These are phyloP conservation scores for Crypturellus tataupa DNA, from an alignment of 2,797 vertebrate genomes.

Conservation along the genomic window DNA sequence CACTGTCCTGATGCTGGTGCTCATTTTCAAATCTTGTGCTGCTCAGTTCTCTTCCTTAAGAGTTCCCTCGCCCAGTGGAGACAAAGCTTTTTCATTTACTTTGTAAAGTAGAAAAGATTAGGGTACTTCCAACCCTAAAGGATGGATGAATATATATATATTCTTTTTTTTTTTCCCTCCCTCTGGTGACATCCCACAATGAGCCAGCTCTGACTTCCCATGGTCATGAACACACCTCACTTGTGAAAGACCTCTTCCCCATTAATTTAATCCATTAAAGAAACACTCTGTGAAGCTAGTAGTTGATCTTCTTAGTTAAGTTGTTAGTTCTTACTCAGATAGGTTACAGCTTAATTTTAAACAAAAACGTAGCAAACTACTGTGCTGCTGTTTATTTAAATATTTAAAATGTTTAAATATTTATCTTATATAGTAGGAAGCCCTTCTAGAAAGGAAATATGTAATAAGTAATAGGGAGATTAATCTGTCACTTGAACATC, in stretches of 20 bases:
- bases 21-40: background rate
- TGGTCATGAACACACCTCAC: conserved; percentile 59
- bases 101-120: background rate
- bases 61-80: background rate
- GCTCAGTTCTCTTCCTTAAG: background rate
- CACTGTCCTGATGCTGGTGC: background rate
- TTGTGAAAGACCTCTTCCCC: conserved; percentile 59
- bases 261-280: conserved; percentile 72
- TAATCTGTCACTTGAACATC: background rate
- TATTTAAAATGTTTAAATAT: conserved; percentile 29
- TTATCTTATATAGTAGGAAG: conserved; percentile 55
- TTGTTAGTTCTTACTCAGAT: conserved; percentile 63
- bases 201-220: conserved; percentile 60
- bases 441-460: conserved; percentile 50
- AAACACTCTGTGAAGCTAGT: conserved; percentile 49
- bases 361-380: conserved; percentile 64
- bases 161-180: background rate
- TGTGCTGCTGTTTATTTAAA: background rate
- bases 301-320: conserved; percentile 69
- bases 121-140: background rate
- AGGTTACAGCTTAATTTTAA: conserved; percentile 70
- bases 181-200: conserved; percentile 28
- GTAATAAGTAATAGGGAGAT: background rate
- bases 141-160: background rate
- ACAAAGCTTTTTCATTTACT: background rate